Percentiles rank a stretch among this genome's conserved stretches.
phyloP scores from a whole-genome alignment of 2,113 vertebrate genomes.

The Semnornis frantzii region DNA sequence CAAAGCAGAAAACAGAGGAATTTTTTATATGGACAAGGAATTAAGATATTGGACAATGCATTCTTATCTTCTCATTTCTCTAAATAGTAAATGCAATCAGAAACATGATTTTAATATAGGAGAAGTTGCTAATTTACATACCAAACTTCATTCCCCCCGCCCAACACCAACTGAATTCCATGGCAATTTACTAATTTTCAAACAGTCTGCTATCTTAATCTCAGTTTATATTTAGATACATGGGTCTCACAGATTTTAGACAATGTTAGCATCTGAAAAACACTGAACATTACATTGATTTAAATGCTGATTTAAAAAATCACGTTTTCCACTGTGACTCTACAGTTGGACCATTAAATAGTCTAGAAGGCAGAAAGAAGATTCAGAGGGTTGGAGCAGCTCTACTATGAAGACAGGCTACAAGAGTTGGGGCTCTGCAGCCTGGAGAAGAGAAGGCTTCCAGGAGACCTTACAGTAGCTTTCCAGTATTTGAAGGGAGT shows the following conservation, averaged over 20 bases:
- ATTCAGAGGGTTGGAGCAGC: neutral
- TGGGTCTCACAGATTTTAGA: neutral
- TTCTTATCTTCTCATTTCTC: neutral
- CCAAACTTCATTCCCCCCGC: neutral
- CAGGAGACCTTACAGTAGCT: too few relatives aligned
- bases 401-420: too few relatives aligned
- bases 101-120: neutral
- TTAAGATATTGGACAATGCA: neutral
- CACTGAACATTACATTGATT: neutral
- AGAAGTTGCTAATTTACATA: neutral
- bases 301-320: neutral
- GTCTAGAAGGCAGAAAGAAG: neutral
- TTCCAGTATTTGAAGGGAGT: too few relatives aligned
- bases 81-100: neutral
- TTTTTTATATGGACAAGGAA: neutral
- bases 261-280: neutral
- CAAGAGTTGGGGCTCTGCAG: too few relatives aligned
- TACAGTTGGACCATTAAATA: neutral
- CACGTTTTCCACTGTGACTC: neutral
- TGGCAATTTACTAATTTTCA: neutral
- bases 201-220: neutral
- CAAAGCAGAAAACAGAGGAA: neutral
- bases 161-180: neutral
- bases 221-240: neutral
- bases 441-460: too few relatives aligned